A percentile compares a stretch with the other conserved stretches of the same genome.
Conservation (phyloP, 2,797 vertebrate species). For the Natrix natrix region DNA sequence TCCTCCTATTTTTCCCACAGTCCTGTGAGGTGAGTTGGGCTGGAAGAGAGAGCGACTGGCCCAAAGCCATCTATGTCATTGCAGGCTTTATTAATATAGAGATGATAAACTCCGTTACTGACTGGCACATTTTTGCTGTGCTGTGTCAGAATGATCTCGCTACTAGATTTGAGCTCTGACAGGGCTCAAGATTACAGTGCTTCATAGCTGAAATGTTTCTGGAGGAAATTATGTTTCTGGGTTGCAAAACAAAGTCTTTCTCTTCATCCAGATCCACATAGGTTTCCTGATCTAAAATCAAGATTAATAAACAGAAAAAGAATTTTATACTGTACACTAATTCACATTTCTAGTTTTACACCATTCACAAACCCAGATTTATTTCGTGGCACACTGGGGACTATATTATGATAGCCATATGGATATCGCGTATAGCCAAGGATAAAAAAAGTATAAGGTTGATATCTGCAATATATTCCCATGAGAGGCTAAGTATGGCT, state of each 20-base stretch:
- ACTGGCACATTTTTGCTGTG: neutral
- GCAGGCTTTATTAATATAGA: constrained; percentile 11
- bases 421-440: neutral
- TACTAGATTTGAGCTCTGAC: neutral
- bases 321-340: neutral
- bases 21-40: neutral
- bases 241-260: neutral
- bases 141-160: neutral
- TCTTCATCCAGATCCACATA: neutral
- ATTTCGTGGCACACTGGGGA: neutral
- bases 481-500: neutral
- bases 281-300: neutral
- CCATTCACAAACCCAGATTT: neutral
- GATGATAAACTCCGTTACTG: constrained; percentile 3
- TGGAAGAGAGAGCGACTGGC: neutral
- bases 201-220: neutral
- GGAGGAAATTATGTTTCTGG: neutral
- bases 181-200: neutral
- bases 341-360: neutral
- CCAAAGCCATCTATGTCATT: neutral
- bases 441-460: neutral
- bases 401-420: neutral
- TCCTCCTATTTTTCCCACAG: neutral
- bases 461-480: neutral
- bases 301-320: neutral